Evolutionary conservation across 2,888 invertebrate species (phyloP), one percentile per base, ranked within the genome.

Genomic region (Rhodophaea formosa): DNA sequence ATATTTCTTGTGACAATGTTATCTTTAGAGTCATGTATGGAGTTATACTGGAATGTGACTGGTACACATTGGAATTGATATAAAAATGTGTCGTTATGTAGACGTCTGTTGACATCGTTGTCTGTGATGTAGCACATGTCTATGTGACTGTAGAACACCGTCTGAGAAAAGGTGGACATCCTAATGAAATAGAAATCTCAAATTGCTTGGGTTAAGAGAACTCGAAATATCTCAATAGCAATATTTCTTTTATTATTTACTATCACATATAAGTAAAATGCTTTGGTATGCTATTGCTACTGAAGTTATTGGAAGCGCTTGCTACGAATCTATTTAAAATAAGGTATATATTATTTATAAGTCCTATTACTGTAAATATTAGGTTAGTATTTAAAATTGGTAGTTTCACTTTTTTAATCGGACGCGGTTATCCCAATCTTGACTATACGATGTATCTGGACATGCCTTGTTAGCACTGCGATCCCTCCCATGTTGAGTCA

Each of bases 91-190:
- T 77, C 78, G 81, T 91, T 89, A 78, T 79, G 74, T 82, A 89
- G 91, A 91, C 79, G 89, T 92, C 89, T 86, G 91, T 70, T 77
- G 66, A 85, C 92, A 92, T 91, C 91, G 88, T 57, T 56, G 57
- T 15, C 60, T 59, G 77, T 87, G 91, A 91, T 91, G 91, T 82
- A 77, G 82, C 89, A 88, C 92, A 92, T 88, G 91, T 91, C 88
- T 88, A 80, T 75, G 77, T 79, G 84, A 90, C 80, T 55, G 35
- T 30, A 12, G 51, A 54, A 55, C 46, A 35, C 45, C 45, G 35
- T 32, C 35, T 55, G 44, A 32, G 29, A 32, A 55, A 29, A 45
- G 54, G 17, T 16, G 45, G 10, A 45, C 7, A n/a, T 45, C 46
- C 32, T 16, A 46, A 35, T 45, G 12, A n/a, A 54, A 29, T 54